Percentiles rank a stretch among this genome's conserved stretches.
Evolutionary conservation across 1,140 invertebrate genomes (phyloP).

Genomic region (Tetramorium simillimum): DNA sequence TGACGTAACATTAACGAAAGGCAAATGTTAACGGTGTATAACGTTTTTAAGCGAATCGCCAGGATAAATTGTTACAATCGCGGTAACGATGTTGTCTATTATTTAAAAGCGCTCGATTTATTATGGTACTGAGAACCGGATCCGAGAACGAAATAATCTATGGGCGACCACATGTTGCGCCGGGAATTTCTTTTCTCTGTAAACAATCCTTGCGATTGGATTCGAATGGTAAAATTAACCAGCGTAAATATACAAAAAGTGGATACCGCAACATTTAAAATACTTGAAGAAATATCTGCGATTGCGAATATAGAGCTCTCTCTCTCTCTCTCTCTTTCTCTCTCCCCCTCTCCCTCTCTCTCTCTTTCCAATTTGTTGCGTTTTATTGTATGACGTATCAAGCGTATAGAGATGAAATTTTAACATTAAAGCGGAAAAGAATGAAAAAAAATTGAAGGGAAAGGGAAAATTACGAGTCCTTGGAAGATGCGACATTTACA

Average conservation of each 20-base stretch:
- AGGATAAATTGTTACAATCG: slow-evolving; percentile 55
- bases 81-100: slow-evolving; percentile 57
- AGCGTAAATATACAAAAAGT: slow-evolving; percentile 32
- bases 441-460: not conserved
- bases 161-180: slow-evolving; percentile 54
- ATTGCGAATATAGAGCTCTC: not conserved
- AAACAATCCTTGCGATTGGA: slow-evolving; percentile 52
- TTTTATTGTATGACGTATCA: not conserved
- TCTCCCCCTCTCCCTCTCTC: no score
- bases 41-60: slow-evolving; percentile 39
- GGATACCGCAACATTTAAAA: slow-evolving; percentile 4
- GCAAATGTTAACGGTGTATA: slow-evolving; percentile 42
- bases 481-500: not conserved
- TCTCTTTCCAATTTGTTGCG: not conserved
- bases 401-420: not conserved
- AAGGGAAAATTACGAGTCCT: not conserved
- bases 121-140: slow-evolving; percentile 48
- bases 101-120: slow-evolving; percentile 63
- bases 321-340: no score
- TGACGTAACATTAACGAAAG: slow-evolving; percentile 41
- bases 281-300: not conserved
- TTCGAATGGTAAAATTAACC: slow-evolving; percentile 46
- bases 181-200: slow-evolving; percentile 56
- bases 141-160: slow-evolving; percentile 54
- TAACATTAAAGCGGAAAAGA: not conserved